Evolutionary conservation across 1,140 invertebrate species (phyloP), one percentile per base, ranked within the genome.

Genomic region (Drosophila tani): DNA sequence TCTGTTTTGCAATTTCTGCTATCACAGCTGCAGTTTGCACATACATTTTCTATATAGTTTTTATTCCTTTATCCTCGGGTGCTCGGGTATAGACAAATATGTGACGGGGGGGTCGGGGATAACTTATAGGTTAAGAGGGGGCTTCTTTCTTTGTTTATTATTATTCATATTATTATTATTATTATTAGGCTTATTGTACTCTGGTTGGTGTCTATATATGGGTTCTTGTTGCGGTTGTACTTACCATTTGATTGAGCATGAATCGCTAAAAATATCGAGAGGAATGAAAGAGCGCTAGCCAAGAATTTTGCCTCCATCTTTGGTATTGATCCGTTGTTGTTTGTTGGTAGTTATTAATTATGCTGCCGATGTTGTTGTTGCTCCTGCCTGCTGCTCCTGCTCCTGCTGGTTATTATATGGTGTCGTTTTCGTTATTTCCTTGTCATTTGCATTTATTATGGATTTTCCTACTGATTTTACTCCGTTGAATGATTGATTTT

Each of bases 181-280:
- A 56, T 56, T 64, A 70, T 81, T 79, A 75, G 53, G 47, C 46
- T 67, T 67, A 49, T 63, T 58, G 57, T 63, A 49, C 11, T 21
- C 11, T 19, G 49, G 6, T 32, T 32, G 45, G 12, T 41, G n/a
- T 32, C 38, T 59, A 14, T 49, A 14, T 21, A 51, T 45, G 7
- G 15, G 9, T 49, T 49, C 0, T 47, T 53, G 46, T 85, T 66
- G 27, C 64, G 71, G 66, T 66, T 67, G 79, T 76, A 91, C 90
- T 91, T 63, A 91, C 90, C 90, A 90, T 79, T 58, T 90, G 88
- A 85, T 91, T 91, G 82, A 92, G 91, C 91, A 92, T 90, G 82
- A 92, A 92, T 85, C 87, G 91, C 91, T 92, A 92, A 92, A 92
- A 92, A 92, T 92, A 92, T 92, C 82, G 91, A 92, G 84, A 92